Evolutionary conservation across 2,888 invertebrate species (phyloP).

Genomic region (Liposcelis brunnea): DNA sequence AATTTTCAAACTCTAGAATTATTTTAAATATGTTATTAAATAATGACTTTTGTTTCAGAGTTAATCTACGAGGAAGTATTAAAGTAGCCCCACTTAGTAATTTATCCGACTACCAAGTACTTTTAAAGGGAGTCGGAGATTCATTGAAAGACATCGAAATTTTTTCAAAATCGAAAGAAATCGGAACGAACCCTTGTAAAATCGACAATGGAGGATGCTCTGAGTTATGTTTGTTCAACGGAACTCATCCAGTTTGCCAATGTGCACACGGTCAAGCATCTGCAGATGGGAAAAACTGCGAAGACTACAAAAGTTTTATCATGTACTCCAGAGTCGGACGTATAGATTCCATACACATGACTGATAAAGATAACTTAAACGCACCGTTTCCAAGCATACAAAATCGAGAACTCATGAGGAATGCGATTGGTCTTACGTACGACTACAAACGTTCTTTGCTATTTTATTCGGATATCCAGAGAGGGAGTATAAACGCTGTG

Average conservation of each 20-base stretch:
- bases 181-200: conserved; percentile 44
- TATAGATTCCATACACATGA: conserved; percentile 65
- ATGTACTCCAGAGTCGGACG: conserved; percentile 66
- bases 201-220: conserved; percentile 52
- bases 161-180: conserved; percentile 35
- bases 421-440: conserved; percentile 71
- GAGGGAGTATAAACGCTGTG: conserved; percentile 66
- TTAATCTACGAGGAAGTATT: conserved; percentile 39
- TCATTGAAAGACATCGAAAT: conserved; percentile 51
- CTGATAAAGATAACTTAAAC: conserved; percentile 48
- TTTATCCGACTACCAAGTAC: conserved; percentile 34
- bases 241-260: conserved; percentile 48
- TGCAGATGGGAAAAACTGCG: conserved; percentile 46
- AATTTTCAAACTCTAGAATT: neutral
- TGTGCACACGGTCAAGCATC: conserved; percentile 68
- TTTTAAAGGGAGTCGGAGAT: conserved; percentile 41
- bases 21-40: conserved; percentile 2
- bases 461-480: conserved; percentile 80
- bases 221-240: conserved; percentile 61
- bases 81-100: conserved; percentile 43
- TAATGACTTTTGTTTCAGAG: too few species aligned
- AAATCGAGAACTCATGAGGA: conserved; percentile 55
- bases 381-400: conserved; percentile 59
- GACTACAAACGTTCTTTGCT: conserved; percentile 50
- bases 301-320: conserved; percentile 62